Percentiles rank a stretch among this genome's conserved stretches.
Conservation (phyloP, 2,797 vertebrate genomes). For the Acanthornis magna region DNA sequence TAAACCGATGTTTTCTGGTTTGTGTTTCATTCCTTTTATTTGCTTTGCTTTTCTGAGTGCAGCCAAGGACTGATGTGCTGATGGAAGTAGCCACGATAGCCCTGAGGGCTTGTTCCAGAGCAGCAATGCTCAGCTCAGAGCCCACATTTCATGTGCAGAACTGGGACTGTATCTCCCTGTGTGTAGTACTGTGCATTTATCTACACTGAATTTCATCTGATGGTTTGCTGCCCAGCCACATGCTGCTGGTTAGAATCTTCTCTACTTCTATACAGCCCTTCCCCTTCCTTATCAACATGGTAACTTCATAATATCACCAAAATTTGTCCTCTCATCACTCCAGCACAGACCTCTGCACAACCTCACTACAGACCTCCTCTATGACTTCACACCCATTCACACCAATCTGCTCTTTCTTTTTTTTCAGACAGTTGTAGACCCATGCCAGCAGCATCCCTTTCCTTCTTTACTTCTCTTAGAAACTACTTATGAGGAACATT, state of each 20-base stretch:
- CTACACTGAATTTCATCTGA: background rate
- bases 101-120: background rate
- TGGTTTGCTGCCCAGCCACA: background rate
- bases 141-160: background rate
- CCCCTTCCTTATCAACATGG: background rate
- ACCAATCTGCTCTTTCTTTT: background rate
- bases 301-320: background rate
- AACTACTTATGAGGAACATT: background rate
- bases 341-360: background rate
- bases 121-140: background rate
- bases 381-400: background rate
- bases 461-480: background rate
- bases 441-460: background rate
- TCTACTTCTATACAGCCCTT: background rate
- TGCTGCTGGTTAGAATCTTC: background rate
- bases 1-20: background rate
- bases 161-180: background rate
- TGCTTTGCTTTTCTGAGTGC: background rate
- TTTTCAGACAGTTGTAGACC: background rate
- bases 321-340: background rate
- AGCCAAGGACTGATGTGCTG: background rate
- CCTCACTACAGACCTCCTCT: background rate
- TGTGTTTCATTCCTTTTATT: background rate
- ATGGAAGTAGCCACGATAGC: background rate
- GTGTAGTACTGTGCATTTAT: background rate